Conservation (phyloP, 2,888 invertebrate species). For the Chouioia cunea region DNA sequence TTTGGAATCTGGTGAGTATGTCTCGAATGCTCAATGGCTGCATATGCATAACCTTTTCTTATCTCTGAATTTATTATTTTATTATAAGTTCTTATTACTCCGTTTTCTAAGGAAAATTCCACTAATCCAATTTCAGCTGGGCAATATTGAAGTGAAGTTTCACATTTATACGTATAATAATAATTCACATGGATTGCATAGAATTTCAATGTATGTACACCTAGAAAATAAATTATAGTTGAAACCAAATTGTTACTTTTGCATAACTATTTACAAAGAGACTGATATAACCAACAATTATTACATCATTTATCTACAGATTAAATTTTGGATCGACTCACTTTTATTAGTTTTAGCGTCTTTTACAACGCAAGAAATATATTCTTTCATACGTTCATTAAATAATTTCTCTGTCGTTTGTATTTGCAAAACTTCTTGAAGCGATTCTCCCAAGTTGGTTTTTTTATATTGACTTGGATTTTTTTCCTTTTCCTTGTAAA, state of each 20-base stretch:
- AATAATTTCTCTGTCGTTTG: conserved; percentile 33
- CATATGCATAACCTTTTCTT: conserved; percentile 68
- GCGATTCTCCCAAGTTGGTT: conserved; percentile 58
- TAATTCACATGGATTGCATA: conserved; percentile 64
- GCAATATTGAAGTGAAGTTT: conserved; percentile 57
- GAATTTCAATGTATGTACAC: conserved; percentile 54
- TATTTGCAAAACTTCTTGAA: conserved; percentile 51
- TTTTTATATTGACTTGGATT: conserved; percentile 51
- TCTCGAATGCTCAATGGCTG: conserved; percentile 66
- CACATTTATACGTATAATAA: conserved; percentile 56
- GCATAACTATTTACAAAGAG: conserved; percentile 1
- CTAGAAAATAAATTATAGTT: conserved; percentile 47
- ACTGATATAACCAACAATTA: not conserved
- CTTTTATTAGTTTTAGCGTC: conserved; percentile 46
- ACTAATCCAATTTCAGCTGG: conserved; percentile 72
- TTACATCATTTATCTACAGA: not conserved
- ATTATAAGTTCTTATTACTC: conserved; percentile 63
- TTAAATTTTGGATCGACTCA: conserved; percentile 27
- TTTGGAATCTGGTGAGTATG: conserved; percentile 70
- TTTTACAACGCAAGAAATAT: conserved; percentile 51
- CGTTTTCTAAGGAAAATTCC: conserved; percentile 68
- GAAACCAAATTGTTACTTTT: no score
- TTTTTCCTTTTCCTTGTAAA: conserved; percentile 58
- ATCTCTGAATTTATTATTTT: conserved; percentile 66
- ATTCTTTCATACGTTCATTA: conserved; percentile 51